Percentiles rank a stretch among this genome's conserved stretches.
Evolutionary conservation across 1,140 invertebrate genomes (phyloP).

Genomic region (Paracyclopina nana): DNA sequence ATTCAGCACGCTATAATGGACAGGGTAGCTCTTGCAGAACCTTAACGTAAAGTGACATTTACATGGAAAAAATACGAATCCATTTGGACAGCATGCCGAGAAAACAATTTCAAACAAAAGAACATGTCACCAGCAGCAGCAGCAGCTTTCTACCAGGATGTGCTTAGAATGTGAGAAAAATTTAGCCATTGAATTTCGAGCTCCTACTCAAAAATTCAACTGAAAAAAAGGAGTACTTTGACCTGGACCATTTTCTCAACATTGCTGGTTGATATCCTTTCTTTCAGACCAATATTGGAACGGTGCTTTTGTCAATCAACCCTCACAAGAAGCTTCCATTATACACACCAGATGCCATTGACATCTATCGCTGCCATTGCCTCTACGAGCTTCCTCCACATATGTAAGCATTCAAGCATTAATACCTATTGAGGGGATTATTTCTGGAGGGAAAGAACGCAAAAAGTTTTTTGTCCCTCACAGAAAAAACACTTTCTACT

Average conservation of each 20-base stretch:
- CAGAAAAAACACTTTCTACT: no score
- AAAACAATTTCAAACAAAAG: neutral
- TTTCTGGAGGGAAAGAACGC: no score
- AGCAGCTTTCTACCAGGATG: no score
- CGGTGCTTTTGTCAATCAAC: constrained; percentile 52
- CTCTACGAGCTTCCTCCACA: constrained; percentile 72
- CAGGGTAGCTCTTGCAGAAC: no score
- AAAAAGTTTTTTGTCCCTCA: no score
- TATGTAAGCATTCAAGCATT: constrained; percentile 48
- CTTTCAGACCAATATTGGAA: constrained; percentile 51
- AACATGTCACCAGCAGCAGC: no score
- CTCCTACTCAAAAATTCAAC: neutral
- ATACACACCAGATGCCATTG: constrained; percentile 52
- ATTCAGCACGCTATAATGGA: no score
- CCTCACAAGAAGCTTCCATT: constrained; percentile 52
- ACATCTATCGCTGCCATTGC: constrained; percentile 49
- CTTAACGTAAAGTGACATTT: no score
- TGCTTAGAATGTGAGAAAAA: no score
- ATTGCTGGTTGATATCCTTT: constrained; percentile 6
- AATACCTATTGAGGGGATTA: no score
- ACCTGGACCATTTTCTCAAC: neutral
- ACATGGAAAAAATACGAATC: no score
- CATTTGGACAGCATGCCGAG: neutral
- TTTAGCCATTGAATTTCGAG: neutral
- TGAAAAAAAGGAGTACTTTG: neutral